Evolutionary conservation across 1,140 invertebrate species (phyloP).

Genomic region (Liolophura sinensis): DNA sequence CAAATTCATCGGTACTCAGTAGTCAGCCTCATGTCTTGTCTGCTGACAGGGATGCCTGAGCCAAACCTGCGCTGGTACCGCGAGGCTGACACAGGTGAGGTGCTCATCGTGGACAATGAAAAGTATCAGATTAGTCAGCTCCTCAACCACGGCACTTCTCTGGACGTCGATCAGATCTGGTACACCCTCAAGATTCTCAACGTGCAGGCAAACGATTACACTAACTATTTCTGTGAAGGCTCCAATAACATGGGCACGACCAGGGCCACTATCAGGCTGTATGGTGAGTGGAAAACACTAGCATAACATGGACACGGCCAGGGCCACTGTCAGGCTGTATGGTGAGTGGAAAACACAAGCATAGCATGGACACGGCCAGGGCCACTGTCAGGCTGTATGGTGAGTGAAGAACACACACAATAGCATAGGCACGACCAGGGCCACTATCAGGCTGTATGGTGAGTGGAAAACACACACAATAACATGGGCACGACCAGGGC

Average conservation of each 20-base stretch:
- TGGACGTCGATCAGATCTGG: constrained; percentile 38
- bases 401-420: not conserved
- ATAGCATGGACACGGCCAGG: not conserved
- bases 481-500: constrained; percentile 21
- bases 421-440: not conserved
- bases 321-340: not conserved
- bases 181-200: constrained; percentile 39
- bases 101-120: constrained; percentile 35
- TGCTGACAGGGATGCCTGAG: constrained; percentile 35
- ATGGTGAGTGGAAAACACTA: constrained; percentile 37
- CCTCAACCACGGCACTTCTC: constrained; percentile 32
- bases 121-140: constrained; percentile 44
- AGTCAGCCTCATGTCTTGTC: not conserved
- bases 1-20: no score
- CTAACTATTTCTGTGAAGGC: constrained; percentile 39
- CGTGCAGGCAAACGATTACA: constrained; percentile 48
- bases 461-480: constrained; percentile 15
- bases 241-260: constrained; percentile 29
- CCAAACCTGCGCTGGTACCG: constrained; percentile 39
- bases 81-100: constrained; percentile 14
- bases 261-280: constrained; percentile 30
- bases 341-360: not conserved
- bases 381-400: not conserved
- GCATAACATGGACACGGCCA: no score
- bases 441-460: not conserved